Base-by-base conservation (phyloP, 2,797 vertebrate species). In the Aulostomus chinensis region DNA sequence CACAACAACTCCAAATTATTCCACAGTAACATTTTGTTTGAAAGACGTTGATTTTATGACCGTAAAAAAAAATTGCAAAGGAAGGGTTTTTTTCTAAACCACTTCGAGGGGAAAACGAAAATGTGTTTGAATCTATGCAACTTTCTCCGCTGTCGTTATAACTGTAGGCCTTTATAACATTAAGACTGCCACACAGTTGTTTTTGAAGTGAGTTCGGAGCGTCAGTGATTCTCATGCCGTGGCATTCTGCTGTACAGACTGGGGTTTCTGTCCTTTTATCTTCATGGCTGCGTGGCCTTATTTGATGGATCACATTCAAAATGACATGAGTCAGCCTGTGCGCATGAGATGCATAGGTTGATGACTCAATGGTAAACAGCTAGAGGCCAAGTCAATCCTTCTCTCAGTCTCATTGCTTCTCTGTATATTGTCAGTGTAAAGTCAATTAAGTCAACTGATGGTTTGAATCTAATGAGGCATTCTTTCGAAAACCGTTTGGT, bases 321-420 rank as follows among this genome's bases (percentile, higher is more conserved):
- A 69, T 1, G 8, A 62, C 61, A 46, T 73, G 81, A 85, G 66
- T 83, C 77, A 73, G 66, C 51, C 53, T 43, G 32, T 34, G 7
- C 56, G 76, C 79, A 76, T 67, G 62, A 75, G 63, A 70, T 31
- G 56, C 7, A 30, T 61, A 36, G 67, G 74, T 61, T 63, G 71
- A 83, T 78, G 41, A 61, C 46, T 68, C 33, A 13, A 36, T n/a
- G 45, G 56, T 60, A 60, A 73, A 78, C 63, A 77, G 66, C 69
- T 59, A 7, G 1, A 53, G 69, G 75, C 54, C 38, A 35, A 15
- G 4, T 17, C 11, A 8, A 34, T 53, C 58, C 33, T 52, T 32
- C 8, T 55, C 51, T 59, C 55, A 38, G 38, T 66, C 64, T 31
- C 20, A n/a, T 37, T 45, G 52, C 14, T 2, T 39, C 13, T 17